A percentile compares a stretch with the other conserved stretches of the same genome.
Conservation (phyloP, 2,113 vertebrate genomes). For the Condylura cristata region DNA sequence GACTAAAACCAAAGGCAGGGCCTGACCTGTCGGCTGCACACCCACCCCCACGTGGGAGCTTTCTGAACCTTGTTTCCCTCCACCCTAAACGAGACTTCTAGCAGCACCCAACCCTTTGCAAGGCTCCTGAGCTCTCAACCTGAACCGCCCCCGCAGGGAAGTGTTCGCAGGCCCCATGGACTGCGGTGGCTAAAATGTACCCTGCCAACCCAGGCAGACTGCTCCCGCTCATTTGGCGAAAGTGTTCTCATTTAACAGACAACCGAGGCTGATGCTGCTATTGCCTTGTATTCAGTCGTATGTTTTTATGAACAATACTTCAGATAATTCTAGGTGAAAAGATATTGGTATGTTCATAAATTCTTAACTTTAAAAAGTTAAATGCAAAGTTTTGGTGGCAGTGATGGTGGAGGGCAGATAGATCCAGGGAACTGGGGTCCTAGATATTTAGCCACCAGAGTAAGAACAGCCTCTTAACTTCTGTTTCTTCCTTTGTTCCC, state of each 20-base stretch:
- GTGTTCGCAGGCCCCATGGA: neutral
- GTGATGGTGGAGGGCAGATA: too few relatives aligned
- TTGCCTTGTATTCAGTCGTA: neutral
- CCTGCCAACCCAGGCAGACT: neutral
- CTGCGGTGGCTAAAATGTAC: neutral
- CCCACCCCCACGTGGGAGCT: too few relatives aligned
- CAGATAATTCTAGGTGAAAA: neutral
- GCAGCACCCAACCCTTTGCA: neutral
- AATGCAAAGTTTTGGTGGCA: neutral
- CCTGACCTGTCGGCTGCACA: too few relatives aligned
- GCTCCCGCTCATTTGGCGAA: neutral
- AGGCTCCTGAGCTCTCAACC: too few relatives aligned
- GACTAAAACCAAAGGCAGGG: neutral
- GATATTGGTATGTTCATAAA: neutral
- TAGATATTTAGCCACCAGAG: too few relatives aligned
- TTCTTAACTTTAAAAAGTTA: neutral
- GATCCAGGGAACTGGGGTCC: neutral
- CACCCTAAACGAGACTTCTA: neutral
- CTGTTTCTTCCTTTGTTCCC: neutral
- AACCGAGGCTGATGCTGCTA: neutral
- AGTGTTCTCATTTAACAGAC: neutral
- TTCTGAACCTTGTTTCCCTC: neutral
- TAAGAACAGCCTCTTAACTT: neutral
- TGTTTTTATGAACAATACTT: neutral
- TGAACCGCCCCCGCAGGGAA: too few relatives aligned